Percentiles rank a stretch among this genome's conserved stretches.
Evolutionary conservation across 2,888 invertebrate species (phyloP).

Genomic region (Tenthredo scrophulariae): DNA sequence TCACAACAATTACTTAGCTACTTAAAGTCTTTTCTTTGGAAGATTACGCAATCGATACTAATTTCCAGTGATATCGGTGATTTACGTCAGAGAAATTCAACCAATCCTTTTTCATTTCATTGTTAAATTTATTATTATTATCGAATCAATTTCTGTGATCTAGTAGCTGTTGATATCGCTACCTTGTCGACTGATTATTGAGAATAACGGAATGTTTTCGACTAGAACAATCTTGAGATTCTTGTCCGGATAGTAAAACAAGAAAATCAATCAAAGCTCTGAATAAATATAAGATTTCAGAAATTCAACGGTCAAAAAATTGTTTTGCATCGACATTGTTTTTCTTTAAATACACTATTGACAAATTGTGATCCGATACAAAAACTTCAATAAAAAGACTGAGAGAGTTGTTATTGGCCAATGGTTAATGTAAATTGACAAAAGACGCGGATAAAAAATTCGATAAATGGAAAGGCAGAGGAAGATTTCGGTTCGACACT

Average conservation of each 20-base stretch:
- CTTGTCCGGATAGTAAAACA: background rate
- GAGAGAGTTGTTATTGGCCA: background rate
- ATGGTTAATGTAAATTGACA: background rate
- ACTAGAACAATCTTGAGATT: background rate
- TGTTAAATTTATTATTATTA: background rate
- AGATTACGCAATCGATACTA: background rate
- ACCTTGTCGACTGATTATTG: background rate
- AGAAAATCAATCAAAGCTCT: background rate
- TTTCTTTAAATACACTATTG: background rate
- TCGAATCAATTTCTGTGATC: background rate
- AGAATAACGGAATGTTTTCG: background rate
- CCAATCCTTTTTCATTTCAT: background rate
- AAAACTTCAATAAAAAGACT: background rate
- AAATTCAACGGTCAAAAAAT: background rate
- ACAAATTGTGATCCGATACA: background rate
- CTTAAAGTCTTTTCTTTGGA: background rate
- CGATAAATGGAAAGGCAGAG: background rate
- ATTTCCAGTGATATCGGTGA: background rate
- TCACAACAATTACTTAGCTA: background rate
- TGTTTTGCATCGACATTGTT: background rate
- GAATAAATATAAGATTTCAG: background rate
- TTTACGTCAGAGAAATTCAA: background rate
- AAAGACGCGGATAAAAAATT: background rate
- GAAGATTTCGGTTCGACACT: background rate
- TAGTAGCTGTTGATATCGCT: background rate